Base-by-base conservation (phyloP, 2,888 invertebrate genomes). In the Oscheius onirici region DNA sequence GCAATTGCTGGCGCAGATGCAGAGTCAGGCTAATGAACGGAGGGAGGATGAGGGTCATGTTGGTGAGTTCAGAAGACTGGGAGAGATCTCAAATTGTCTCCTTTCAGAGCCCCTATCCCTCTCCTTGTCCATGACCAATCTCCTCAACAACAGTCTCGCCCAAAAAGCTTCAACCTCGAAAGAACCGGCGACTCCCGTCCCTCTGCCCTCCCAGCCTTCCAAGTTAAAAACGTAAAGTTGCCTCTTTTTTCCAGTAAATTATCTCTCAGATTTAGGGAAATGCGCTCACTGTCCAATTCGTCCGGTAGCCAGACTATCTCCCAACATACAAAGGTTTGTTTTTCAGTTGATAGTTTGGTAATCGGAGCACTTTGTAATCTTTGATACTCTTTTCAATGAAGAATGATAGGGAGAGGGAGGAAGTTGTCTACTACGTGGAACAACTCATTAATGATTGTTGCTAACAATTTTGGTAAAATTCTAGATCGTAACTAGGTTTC, bases 221-320 rank as follows among this genome's bases (percentile, higher is more conserved):
- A 70, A 70, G 34, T n/a, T 63, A 11, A 70, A 70, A 52, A 43
- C 61, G 70, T 70, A 70, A n/a, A 5, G n/a, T 24, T 24, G 8
- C 15, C n/a, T 15, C 6, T 3, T 55, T 24, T 55, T 8, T 17
- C 15, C 28, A 34, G 26, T 24, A 24, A 8, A 8, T 11, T 44
- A 63, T 28, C 28, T 28, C 49, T 17, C 49, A n/a, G 46, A 28
- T 66, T 52, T 34, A 61, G 69, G 17, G 69, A 69, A 51, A 60
- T 60, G 60, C 26, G 68, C 17, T 68, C 68, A 41, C 17, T 68
- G 24, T 68, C 68, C 8, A 51, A 51, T 24, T 43, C 57, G 10
- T 57, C 68, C 22, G 57, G 57, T 8, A 24, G 43, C 8, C 83
- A 83, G 54, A 86, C 86, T 15, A 86, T 86, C 40, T 84, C 84